Evolutionary conservation across 2,113 vertebrate genomes (phyloP), one percentile per base, ranked within the genome.

Genomic region (Tamias sibiricus): DNA sequence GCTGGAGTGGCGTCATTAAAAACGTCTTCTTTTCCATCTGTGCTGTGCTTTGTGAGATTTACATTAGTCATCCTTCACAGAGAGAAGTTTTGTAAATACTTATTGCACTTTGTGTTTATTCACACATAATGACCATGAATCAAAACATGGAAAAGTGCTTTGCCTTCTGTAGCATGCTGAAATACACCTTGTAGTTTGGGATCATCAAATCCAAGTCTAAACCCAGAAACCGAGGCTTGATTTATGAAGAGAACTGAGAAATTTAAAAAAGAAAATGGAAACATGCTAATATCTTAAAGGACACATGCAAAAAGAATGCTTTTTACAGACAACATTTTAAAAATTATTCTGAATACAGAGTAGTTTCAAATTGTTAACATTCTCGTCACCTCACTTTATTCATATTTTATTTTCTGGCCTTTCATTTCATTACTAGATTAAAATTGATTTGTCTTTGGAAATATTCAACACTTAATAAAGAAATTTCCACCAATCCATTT

Each of bases 81-180:
- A 94, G 22, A 69, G 32, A 87, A 71, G 19, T 72, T 54, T 76
- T 52, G 72, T 68, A 62, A 90, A 95, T 90, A 87, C n/a, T 93
- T 89, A 85, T 20, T 84, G 2, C 35, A 82, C 76, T 88, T 62
- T 97, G n/a, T 37, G 95, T 95, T 90, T 94, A 82, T 76, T 95
- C 54, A 75, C 40, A 86, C 22, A 30, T 64, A 92, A 42, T 64
- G 47, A 75, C 69, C 59, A 79, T 0, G 11, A 37, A 28, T 26
- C 24, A 62, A 62, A 28, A 62, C 59, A 62, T 62, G 59, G 59
- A 72, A 75, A 75, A 49, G 4, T 83, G 12, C 9, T 82, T 0
- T 30, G 62, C 49, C 89, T 26, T 82, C 37, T 82, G 35, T 26
- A 22, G 2, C 62, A 42, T 1, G 7, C 44, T 93, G 75, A 90